Base-by-base conservation (phyloP, 2,888 invertebrate species). In the Folsomia candida region DNA sequence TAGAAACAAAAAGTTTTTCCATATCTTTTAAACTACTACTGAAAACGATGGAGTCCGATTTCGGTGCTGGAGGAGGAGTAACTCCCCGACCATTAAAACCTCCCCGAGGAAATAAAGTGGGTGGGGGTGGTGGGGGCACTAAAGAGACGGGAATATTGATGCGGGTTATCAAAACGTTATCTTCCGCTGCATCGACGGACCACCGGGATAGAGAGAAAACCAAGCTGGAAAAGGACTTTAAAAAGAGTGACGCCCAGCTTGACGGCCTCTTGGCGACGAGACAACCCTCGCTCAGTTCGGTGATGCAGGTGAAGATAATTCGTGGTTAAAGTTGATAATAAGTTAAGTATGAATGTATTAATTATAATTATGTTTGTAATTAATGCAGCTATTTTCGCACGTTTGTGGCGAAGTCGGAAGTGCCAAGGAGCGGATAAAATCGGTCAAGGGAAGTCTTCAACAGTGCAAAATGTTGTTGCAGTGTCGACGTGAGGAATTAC, bases 131-230 rank as follows among this genome's bases (percentile, higher is more conserved):
- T 68, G n/a, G n/a, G n/a, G n/a, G n/a, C n/a, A n/a, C n/a, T n/a
- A 92, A 91, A 85, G 93, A 93, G 87, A 91, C 92, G 82, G 92
- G 93, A 69, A 86, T 93, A 70, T 86, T 98, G 79, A 97, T 97
- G 89, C 93, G 94, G 70, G 96, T 98, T 61, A 96, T 98, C 78
- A 89, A 96, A 77, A 94, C 96, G 0, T 85, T 98, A 71, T 96
- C 96, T 27, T 92, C 95, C 9, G 94, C 94, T 85, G 94, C 94
- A 83, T 94, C 93, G 2, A 93, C 93, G 82, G 95, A 95, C 82
- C 94, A 97, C 82, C 85, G 93, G 65, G 81, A 86, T 69, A 90
- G 93, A 81, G 97, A 97, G 84, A 94, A 96, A 81, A 90, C 91
- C 0, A 93, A 95, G 82, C 87, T 98, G 64, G 97, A 98, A 84